Evolutionary conservation across 2,888 invertebrate species (phyloP).

Genomic region (Acleris holmiana): DNA sequence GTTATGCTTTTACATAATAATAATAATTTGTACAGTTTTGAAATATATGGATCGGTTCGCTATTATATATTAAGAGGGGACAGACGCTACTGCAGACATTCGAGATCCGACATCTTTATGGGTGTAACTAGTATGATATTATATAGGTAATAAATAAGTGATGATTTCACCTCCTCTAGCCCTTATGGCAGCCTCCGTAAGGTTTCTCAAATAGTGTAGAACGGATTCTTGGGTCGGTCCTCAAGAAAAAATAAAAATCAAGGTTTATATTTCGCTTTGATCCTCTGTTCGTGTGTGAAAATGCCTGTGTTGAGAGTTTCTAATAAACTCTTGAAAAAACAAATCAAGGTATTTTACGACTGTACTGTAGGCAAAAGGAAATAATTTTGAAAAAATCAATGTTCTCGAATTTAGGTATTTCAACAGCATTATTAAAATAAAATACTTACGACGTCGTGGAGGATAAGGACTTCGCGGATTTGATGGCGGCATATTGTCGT

Average conservation of each 20-base stretch:
- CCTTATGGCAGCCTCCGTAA: conserved; percentile 68
- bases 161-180: conserved; percentile 67
- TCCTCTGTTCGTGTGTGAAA: conserved; percentile 32
- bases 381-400: conserved; percentile 16
- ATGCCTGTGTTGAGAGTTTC: conserved; percentile 24
- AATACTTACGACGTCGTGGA: conserved; percentile 91
- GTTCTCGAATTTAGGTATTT: conserved; percentile 9
- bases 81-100: conserved; percentile 33
- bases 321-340: conserved; percentile 27
- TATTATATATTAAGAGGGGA: conserved; percentile 27
- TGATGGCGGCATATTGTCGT: conserved; percentile 93
- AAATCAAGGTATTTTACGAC: conserved; percentile 11
- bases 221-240: conserved; percentile 71
- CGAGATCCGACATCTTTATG: conserved; percentile 32
- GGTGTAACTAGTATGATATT: conserved; percentile 45
- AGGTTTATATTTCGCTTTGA: conserved; percentile 51
- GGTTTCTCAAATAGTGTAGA: conserved; percentile 70
- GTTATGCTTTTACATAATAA: too few species aligned
- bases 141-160: conserved; percentile 54
- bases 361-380: conserved; percentile 19
- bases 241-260: conserved; percentile 63
- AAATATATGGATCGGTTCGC: conserved; percentile 35
- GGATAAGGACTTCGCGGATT: conserved; percentile 94
- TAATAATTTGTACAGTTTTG: conserved; percentile 1
- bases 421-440: conserved; percentile 6